phyloP scores from a whole-genome alignment of 2,888 invertebrate genomes.

The Lithophane leautieri region DNA sequence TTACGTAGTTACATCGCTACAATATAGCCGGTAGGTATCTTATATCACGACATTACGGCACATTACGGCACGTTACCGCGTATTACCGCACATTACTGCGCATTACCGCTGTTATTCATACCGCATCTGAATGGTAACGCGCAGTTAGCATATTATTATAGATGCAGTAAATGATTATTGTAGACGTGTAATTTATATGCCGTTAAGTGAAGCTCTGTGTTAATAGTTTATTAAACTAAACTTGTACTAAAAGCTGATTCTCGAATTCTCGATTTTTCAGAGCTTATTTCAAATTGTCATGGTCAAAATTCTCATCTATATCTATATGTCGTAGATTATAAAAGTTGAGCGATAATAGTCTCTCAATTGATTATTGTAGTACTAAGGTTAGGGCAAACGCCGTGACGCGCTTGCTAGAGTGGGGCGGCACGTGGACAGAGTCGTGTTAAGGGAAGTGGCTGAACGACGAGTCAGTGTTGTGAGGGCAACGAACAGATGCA shows the following conservation, averaged over 20 bases:
- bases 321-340: too few species aligned
- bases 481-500: too few species aligned
- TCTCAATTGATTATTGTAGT: too few species aligned
- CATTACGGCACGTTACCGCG: constrained; percentile 32
- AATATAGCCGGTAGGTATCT: constrained; percentile 29
- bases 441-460: too few species aligned
- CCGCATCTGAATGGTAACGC: constrained; percentile 23
- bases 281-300: background rate
- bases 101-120: constrained; percentile 47
- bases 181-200: constrained; percentile 9
- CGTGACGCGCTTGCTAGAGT: too few species aligned
- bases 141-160: constrained; percentile 31
- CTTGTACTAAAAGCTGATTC: background rate
- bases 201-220: background rate
- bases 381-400: too few species aligned
- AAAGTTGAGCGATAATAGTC: too few species aligned
- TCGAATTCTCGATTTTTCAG: background rate
- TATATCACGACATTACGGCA: constrained; percentile 25
- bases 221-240: background rate
- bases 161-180: constrained; percentile 23
- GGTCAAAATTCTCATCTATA: too few species aligned
- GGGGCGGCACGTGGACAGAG: too few species aligned
- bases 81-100: constrained; percentile 40
- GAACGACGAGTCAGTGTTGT: too few species aligned
- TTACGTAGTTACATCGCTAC: background rate